These are phyloP conservation scores for Glossosoma conforme DNA, from an alignment of 1,140 invertebrate genomes.

Conservation along the genomic window DNA sequence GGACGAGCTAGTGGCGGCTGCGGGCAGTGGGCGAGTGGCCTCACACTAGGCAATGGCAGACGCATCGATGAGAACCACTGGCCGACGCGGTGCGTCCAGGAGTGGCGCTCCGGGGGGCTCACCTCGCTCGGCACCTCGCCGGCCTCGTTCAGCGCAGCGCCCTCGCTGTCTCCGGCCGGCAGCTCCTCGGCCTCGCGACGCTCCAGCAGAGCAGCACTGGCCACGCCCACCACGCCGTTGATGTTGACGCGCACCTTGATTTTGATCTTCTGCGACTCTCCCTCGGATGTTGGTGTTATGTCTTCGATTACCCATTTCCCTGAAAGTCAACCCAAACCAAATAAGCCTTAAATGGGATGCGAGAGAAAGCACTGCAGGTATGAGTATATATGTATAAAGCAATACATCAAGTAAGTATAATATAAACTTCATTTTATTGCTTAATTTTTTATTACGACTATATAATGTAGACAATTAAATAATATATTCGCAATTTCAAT, in stretches of 20 bases:
- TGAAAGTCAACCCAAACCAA: no score
- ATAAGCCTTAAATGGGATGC: no score
- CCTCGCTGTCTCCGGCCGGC: constrained; percentile 71
- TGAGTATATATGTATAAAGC: no score
- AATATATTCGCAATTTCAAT: no score
- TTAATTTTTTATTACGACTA: no score
- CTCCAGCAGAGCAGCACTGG: constrained; percentile 80
- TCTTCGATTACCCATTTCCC: constrained; percentile 80
- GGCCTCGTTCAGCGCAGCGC: constrained; percentile 40
- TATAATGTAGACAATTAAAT: no score
- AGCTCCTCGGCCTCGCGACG: constrained; percentile 69
- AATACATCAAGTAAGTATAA: no score
- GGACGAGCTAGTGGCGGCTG: no score
- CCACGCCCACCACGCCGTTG: constrained; percentile 86
- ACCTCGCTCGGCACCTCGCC: constrained; percentile 51
- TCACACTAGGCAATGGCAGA: constrained; percentile 31
- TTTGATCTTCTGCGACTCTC: constrained; percentile 89
- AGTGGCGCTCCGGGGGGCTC: constrained; percentile 55
- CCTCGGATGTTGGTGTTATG: constrained; percentile 78
- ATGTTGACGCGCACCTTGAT: constrained; percentile 91
- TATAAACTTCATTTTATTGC: no score
- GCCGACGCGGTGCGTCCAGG: constrained; percentile 62
- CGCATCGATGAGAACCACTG: constrained; percentile 62
- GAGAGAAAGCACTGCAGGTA: no score
- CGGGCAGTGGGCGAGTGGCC: constrained; percentile 24